Evolutionary conservation across 2,888 invertebrate species (phyloP).

Genomic region (Ischnura elegans): DNA sequence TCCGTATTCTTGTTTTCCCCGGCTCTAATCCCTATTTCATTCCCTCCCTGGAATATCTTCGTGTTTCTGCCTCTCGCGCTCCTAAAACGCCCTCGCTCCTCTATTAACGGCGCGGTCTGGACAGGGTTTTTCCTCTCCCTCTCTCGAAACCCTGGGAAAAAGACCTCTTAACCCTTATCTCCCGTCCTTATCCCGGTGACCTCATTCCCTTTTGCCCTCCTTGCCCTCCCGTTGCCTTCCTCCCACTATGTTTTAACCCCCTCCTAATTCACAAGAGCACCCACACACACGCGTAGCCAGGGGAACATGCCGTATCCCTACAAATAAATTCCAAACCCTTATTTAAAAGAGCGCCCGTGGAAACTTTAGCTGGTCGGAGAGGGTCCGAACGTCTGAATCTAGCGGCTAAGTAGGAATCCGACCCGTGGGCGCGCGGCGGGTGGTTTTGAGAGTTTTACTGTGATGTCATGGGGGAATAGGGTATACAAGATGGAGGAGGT

Average conservation of each 20-base stretch:
- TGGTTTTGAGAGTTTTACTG: neutral
- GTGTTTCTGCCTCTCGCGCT: conserved; percentile 20
- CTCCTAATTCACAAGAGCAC: neutral
- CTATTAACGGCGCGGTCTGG: conserved; percentile 57
- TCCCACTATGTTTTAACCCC: neutral
- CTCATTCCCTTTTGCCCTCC: neutral
- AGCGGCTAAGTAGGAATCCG: no score
- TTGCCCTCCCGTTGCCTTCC: neutral
- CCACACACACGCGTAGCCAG: neutral
- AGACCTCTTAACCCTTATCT: conserved; percentile 62
- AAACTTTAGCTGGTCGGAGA: neutral
- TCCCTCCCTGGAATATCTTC: conserved; percentile 42
- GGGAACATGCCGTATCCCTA: neutral
- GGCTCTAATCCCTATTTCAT: conserved; percentile 57
- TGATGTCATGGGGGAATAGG: neutral
- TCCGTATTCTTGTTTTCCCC: neutral
- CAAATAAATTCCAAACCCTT: conserved; percentile 22
- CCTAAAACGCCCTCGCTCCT: conserved; percentile 44
- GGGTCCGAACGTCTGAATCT: neutral
- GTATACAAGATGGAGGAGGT: neutral
- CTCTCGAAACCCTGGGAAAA: neutral
- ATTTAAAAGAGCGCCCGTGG: neutral
- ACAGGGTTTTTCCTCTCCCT: neutral
- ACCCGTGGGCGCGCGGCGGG: neutral
- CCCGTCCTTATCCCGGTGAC: conserved; percentile 56